Evolutionary conservation across 2,888 invertebrate genomes (phyloP), one percentile per base, ranked within the genome.

Genomic region (Anthrax anthrax): DNA sequence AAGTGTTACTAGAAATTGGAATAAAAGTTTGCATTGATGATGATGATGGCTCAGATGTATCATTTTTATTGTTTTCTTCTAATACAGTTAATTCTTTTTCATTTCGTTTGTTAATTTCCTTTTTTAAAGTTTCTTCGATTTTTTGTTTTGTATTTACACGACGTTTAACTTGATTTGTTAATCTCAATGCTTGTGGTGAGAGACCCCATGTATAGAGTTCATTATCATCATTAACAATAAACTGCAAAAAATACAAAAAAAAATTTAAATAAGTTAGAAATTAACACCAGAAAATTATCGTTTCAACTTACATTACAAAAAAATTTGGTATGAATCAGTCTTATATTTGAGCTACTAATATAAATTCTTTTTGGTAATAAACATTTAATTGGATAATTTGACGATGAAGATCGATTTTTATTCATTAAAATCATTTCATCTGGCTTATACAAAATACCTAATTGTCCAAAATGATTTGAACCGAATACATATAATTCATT

Each of bases 401-500:
- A 10, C 16, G 38, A 3, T 37, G 9, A 37, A 9, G n/a, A 16
- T 37, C 8, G 1, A 10, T 16, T 17, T 3, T 29, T 41, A 9
- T 23, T 8, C 23, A 23, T 6, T 23, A 23, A 29, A 13, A 18
- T 29, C 17, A 10, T 47, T 39, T 8, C n/a, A 27, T 23, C 37
- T 18, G 19, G 14, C 36, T 38, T 17, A 6, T 32, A 16, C 3
- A 81, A 82, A 37, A 80, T 65, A 37, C 94, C 94, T 32, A 94
- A 71, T 62, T 94, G 92, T 0, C 92, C 92, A 66, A 80, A 89
- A 43, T 77, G 75, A 61, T 87, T 90, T 44, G 84, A 84, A 4
- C 94, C 94, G 70, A 89, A 84, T 1, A 83, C 75, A 67, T 84
- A 92, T 10, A 92, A 72, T 46, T 62, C 61, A 16, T 57, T 62